Conservation (phyloP, 2,797 vertebrate genomes). For the Myripristis murdjan region DNA sequence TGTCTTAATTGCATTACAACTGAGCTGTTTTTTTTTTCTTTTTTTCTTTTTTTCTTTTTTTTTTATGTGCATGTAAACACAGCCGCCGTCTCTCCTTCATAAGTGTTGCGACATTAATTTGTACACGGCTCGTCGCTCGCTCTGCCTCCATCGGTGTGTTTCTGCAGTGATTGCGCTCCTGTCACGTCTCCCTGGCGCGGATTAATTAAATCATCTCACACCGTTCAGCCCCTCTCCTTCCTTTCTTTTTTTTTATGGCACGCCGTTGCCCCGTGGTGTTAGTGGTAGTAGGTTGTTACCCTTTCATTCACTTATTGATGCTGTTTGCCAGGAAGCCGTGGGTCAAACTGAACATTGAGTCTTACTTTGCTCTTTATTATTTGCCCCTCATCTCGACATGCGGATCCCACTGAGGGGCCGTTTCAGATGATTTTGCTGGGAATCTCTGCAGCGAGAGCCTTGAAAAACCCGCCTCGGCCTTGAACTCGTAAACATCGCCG, state of each 20-base stretch:
- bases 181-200: conserved; percentile 13
- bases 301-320: conserved; percentile 66
- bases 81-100: too few relatives aligned
- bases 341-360: conserved; percentile 20
- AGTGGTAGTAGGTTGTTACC: conserved; percentile 51
- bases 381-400: conserved; percentile 8
- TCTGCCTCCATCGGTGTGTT: not conserved
- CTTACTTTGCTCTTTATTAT: conserved; percentile 4
- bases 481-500: too few relatives aligned
- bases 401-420: conserved; percentile 22
- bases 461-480: not conserved
- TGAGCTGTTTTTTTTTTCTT: too few relatives aligned
- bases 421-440: not conserved
- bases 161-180: not conserved
- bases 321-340: not conserved
- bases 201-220: conserved; percentile 53
- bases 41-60: too few relatives aligned
- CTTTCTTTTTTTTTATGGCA: conserved; percentile 17
- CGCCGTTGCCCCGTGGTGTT: conserved; percentile 6
- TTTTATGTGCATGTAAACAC: too few relatives aligned
- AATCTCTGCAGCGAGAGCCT: not conserved
- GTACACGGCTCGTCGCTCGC: not conserved
- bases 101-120: not conserved
- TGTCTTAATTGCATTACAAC: too few relatives aligned
- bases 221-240: conserved; percentile 32